Base-by-base conservation (phyloP, 2,113 vertebrate genomes). In the Suricata suricatta region DNA sequence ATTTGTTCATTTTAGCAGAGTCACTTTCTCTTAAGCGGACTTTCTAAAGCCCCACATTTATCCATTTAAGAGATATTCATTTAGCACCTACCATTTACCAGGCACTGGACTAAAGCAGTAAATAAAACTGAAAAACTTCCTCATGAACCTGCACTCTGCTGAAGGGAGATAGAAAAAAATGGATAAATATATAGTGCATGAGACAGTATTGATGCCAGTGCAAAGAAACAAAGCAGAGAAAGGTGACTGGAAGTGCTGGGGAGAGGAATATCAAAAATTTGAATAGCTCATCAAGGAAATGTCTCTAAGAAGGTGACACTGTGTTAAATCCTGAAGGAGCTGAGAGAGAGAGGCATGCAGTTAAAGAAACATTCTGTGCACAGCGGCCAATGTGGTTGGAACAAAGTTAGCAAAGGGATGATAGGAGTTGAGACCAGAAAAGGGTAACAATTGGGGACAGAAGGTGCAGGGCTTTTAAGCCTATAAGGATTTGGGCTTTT, bases 371-470 rank as follows among this genome's bases (percentile, higher is more conserved):
- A 2, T 25, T 50, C 50, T 7, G 0, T 25, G 4, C 33, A 3
- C 41, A 57, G 50, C 85, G 41, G 35, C 79, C 41, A 23, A 0
- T n/a, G 29, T 47, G 3, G 29, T 1, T 16, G 19, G 21, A 92
- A 44, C 47, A 17, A 64, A 60, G 44, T n/a, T 54, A 23, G 2
- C 21, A 60, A 60, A 77, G 27, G 33, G 41, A 41, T 8, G 9
- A 0, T 7, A 19, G 84, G 29, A 72, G 50, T 15, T 14, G 17
- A 79, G 3, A n/a, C 77, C 74, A 38, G 3, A 50, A 44, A 87
- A 44, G 7, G 17, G 13, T 68, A 0, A 0, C 2, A 7, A 77
- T 0, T 25, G 41, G 57, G 13, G 29, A 6, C n/a, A 25, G 4
- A 35, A 63, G 3, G 1, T 60, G 9, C 47, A 52, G 63, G 41